These are phyloP conservation scores for Chrysomallon squamiferum DNA, from an alignment of 1,140 invertebrate species.

Conservation along the genomic window DNA sequence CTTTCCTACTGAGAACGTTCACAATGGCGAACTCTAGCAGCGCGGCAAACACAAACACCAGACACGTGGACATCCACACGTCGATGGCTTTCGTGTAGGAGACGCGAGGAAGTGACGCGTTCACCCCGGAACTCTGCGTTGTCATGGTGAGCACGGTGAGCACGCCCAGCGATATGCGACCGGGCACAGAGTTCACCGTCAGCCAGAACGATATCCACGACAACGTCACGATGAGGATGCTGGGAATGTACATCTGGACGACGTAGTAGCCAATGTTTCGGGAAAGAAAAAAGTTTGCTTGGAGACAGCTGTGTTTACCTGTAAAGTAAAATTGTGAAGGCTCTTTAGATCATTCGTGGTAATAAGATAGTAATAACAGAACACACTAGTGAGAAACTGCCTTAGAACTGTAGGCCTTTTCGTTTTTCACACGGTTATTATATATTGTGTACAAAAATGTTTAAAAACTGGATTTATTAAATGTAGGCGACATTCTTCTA, in stretches of 20 bases:
- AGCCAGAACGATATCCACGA: conserved; percentile 61
- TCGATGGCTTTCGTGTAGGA: conserved; percentile 61
- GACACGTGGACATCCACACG: conserved; percentile 59
- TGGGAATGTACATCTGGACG: conserved; percentile 58
- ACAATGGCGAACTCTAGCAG: conserved; percentile 59
- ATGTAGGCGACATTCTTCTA: too few species aligned
- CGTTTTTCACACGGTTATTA: too few species aligned
- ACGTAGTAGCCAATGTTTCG: conserved; percentile 56
- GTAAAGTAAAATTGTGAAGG: conserved; percentile 5
- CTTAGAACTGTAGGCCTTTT: too few species aligned
- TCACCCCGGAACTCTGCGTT: conserved; percentile 50
- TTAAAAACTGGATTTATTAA: too few species aligned
- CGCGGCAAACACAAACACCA: conserved; percentile 57
- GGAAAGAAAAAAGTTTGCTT: conserved; percentile 43
- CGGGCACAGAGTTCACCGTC: conserved; percentile 53
- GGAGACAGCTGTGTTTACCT: conserved; percentile 54
- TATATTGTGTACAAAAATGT: too few species aligned
- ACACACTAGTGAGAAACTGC: too few species aligned
- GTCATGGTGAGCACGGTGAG: conserved; percentile 57
- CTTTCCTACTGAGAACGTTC: conserved; percentile 50
- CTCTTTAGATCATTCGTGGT: not conserved
- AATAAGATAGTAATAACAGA: not conserved
- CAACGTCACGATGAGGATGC: conserved; percentile 55
- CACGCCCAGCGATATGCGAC: conserved; percentile 53
- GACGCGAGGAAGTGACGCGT: conserved; percentile 44